phyloP scores from a whole-genome alignment of 2,888 invertebrate genomes.

The Drosophila nr. perissopoda region DNA sequence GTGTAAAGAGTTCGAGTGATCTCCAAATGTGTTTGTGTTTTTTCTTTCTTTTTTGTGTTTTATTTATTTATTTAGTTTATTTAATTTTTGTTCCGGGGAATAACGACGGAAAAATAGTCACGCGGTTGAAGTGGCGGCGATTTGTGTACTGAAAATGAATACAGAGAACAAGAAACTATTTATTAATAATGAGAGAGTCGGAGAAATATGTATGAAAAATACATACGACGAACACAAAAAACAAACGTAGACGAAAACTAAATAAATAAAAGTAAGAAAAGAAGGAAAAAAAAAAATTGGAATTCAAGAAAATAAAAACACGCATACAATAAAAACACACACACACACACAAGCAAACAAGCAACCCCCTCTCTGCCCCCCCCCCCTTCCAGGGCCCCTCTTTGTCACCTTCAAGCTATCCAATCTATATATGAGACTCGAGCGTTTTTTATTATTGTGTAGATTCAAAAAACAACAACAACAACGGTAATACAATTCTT shows the following conservation, averaged over 20 bases:
- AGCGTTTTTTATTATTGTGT: conserved; percentile 71
- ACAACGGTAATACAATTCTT: conserved; percentile 75
- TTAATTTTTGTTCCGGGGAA: not conserved
- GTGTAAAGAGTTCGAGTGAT: not conserved
- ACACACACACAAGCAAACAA: conserved; percentile 28
- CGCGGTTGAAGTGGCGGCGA: conserved; percentile 64
- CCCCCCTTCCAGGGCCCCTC: conserved; percentile 6
- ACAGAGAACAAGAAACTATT: conserved; percentile 79
- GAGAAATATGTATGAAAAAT: conserved; percentile 48
- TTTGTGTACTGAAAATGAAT: conserved; percentile 76
- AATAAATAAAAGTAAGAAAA: conserved; percentile 70
- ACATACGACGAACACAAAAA: conserved; percentile 40
- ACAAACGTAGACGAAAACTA: conserved; percentile 71
- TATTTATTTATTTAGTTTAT: not conserved
- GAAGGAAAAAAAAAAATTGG: conserved; percentile 47
- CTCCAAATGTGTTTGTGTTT: conserved; percentile 10
- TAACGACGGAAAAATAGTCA: conserved; percentile 54
- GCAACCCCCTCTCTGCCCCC: conserved; percentile 6
- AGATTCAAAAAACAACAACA: conserved; percentile 67
- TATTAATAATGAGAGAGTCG: conserved; percentile 76
- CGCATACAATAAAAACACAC: conserved; percentile 44
- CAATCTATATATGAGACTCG: conserved; percentile 60
- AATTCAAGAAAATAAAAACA: conserved; percentile 67
- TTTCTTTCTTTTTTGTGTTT: not conserved
- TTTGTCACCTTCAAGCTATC: conserved; percentile 43